Base-by-base conservation (phyloP, 2,888 invertebrate genomes). In the Callosobruchus maculatus region DNA sequence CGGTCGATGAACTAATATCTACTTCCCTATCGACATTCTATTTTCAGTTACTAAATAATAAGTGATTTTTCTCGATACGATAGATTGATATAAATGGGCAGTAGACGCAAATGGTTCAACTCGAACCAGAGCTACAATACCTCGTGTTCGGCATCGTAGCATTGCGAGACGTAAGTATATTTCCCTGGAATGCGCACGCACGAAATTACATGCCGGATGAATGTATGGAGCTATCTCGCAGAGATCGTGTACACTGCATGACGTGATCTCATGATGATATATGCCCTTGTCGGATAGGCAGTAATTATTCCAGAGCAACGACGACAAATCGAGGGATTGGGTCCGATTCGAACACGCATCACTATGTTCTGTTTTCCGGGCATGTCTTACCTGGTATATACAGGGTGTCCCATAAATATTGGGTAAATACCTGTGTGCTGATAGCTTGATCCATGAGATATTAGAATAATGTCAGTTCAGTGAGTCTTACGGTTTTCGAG, bases 181-280 rank as follows among this genome's bases (percentile, higher is more conserved):
- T 70, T 70, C 22, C 70, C 22, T 70, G 70, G 21, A 70, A 70
- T 70, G 84, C 84, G 84, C 84, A 83, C 84, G 83, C 84, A 83
- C 82, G 81, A 83, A 83, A 84, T 85, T 83, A 84, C 80, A 81
- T 79, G 80, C 80, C 79, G 78, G 79, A 81, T 80, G 80, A 80
- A 79, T 78, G 78, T 81, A 81, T 80, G 81, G 79, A 82, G 80
- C 81, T 81, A 82, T 83, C 83, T 81, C 69, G 22, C 68, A 22
- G 75, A 74, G 49, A 49, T 49, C 49, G 71, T 68, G 71, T 21
- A 67, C 49, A 18, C 49, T 49, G 49, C 49, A 13, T 49, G 49
- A 49, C 49, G 49, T 49, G 49, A 18, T 49, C 49, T 18, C 49
- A 49, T 49, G 49, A 49, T 49, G 49, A 49, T 49, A 49, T 49